These are phyloP conservation scores for Epizoanthus ramosus DNA, from an alignment of 92 coral and sea anemone genomes.

Conservation along the genomic window DNA sequence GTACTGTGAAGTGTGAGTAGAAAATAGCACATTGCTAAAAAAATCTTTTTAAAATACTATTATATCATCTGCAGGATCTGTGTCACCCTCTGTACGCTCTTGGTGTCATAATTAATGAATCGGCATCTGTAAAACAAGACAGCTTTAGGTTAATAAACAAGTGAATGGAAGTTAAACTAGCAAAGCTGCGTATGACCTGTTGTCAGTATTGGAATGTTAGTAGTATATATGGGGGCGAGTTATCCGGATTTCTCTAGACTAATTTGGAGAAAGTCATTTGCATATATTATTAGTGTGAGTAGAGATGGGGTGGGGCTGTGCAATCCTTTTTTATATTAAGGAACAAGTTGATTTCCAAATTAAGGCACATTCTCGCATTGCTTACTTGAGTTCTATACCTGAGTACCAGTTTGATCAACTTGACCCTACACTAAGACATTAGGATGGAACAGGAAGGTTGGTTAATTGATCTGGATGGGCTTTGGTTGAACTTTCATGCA, in stretches of 20 bases:
- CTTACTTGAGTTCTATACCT: background rate
- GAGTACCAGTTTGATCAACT: background rate
- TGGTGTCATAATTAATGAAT: slow-evolving; percentile 88
- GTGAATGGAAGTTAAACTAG: background rate
- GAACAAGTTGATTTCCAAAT: background rate
- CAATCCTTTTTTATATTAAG: background rate
- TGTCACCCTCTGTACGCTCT: slow-evolving; percentile 80
- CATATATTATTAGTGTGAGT: background rate
- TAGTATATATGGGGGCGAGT: too few species aligned
- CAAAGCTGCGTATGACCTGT: background rate
- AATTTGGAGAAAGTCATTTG: too few species aligned
- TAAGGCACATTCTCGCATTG: background rate
- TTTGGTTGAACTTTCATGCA: too few species aligned
- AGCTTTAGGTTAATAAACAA: background rate
- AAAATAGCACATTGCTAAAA: too few species aligned
- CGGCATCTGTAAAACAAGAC: slow-evolving; percentile 77
- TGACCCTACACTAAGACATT: too few species aligned
- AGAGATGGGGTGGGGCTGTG: background rate
- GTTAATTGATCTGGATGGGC: too few species aligned
- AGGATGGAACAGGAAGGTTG: too few species aligned
- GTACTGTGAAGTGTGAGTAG: too few species aligned
- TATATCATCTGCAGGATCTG: too few species aligned
- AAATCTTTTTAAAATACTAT: too few species aligned
- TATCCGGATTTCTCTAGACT: too few species aligned
- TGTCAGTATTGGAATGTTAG: background rate